Conservation (phyloP, 1,140 invertebrate genomes). For the Plutomurus gul region DNA sequence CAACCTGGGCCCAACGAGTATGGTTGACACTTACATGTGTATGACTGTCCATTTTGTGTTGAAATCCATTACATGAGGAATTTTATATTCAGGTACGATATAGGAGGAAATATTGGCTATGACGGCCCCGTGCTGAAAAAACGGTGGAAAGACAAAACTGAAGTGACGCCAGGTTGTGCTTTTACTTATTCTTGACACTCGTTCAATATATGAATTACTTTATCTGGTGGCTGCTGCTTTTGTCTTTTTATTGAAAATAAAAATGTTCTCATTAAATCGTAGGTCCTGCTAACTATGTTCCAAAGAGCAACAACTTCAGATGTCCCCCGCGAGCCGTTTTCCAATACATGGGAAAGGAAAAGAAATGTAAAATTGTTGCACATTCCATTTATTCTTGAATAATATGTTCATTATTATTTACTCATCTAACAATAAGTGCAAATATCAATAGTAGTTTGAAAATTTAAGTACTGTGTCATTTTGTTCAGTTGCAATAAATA, state of each 20-base stretch:
- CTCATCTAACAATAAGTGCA: background rate
- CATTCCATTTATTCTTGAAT: background rate
- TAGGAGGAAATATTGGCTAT: background rate
- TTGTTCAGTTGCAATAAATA: too few relatives aligned
- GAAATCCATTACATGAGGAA: background rate
- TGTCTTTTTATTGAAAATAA: too few relatives aligned
- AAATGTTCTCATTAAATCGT: too few relatives aligned
- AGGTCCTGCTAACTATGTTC: slow-evolving; percentile 35
- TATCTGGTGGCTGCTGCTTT: too few relatives aligned
- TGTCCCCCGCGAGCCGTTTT: background rate
- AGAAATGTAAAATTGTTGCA: background rate
- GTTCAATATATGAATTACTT: too few relatives aligned
- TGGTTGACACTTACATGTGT: too few relatives aligned
- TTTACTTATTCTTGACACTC: too few relatives aligned
- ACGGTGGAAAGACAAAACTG: background rate
- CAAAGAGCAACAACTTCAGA: background rate
- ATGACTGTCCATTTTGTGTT: background rate
- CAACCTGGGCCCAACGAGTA: background rate
- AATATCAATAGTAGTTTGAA: too few relatives aligned
- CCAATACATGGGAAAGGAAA: background rate
- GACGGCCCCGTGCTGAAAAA: background rate
- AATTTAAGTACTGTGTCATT: too few relatives aligned
- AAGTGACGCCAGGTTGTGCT: slow-evolving; percentile 22
- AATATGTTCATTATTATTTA: background rate
- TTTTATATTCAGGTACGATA: background rate